These are phyloP conservation scores for Euura lappo DNA, from an alignment of 1,140 invertebrate genomes.

Conservation along the genomic window DNA sequence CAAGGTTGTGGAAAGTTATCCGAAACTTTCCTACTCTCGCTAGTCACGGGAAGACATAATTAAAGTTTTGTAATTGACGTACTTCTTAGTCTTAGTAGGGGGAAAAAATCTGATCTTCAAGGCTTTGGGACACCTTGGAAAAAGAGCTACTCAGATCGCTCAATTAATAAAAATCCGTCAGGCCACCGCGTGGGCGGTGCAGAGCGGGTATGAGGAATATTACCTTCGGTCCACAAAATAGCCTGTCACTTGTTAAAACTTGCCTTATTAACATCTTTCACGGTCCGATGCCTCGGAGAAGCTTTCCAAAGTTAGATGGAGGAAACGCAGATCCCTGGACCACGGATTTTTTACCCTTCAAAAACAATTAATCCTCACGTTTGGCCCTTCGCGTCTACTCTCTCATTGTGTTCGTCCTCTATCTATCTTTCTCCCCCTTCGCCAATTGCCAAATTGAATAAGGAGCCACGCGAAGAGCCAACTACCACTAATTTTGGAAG, in stretches of 20 bases:
- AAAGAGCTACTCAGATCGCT: constrained; percentile 8
- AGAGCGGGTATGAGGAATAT: neutral
- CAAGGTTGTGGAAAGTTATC: neutral
- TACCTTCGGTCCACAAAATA: constrained; percentile 23
- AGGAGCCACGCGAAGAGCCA: too few relatives aligned
- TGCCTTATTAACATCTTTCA: constrained; percentile 59
- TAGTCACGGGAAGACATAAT: neutral
- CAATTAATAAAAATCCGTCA: constrained; percentile 41
- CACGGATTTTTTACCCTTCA: neutral
- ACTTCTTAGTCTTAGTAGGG: neutral
- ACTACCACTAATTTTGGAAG: too few relatives aligned
- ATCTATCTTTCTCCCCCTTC: too few relatives aligned
- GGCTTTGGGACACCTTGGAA: neutral
- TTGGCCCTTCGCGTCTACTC: neutral
- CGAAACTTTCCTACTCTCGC: neutral
- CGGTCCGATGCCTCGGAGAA: constrained; percentile 51
- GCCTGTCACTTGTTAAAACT: constrained; percentile 54
- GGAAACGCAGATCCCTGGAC: neutral
- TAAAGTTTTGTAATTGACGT: constrained; percentile 2
- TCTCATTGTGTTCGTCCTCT: neutral
- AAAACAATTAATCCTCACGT: neutral
- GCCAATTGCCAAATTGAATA: too few relatives aligned
- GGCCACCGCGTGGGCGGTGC: constrained; percentile 25
- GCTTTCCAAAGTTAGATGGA: constrained; percentile 45
- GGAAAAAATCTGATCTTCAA: neutral